Percentiles rank a stretch among this genome's conserved stretches.
phyloP scores from a whole-genome alignment of 2,113 vertebrate species.

The Clarias magur region DNA sequence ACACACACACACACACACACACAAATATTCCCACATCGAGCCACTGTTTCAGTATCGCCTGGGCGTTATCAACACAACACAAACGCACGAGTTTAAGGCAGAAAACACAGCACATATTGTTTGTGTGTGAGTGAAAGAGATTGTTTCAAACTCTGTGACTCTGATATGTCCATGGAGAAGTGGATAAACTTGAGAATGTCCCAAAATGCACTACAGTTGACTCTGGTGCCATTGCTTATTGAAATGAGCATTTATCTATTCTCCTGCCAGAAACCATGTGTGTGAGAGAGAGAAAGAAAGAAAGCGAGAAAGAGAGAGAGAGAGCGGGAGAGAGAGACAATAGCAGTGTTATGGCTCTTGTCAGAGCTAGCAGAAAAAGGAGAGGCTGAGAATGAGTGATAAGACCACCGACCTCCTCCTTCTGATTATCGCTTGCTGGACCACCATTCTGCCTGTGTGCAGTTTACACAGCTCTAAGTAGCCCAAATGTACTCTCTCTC shows the following conservation, averaged over 20 bases:
- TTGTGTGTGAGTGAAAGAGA: background rate
- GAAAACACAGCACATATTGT: slow-evolving; percentile 6
- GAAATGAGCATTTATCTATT: slow-evolving; percentile 98
- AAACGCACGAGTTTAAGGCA: background rate
- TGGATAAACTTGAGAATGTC: slow-evolving; percentile 51
- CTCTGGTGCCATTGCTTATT: slow-evolving; percentile 92
- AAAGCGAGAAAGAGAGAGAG: background rate
- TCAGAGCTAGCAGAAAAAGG: slow-evolving; percentile 91
- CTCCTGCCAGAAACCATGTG: slow-evolving; percentile 85
- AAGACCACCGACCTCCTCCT: slow-evolving; percentile 91
- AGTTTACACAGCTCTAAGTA: slow-evolving; percentile 53
- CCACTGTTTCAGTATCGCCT: background rate
- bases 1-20: slow-evolving; percentile 57
- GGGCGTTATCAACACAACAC: slow-evolving; percentile 9
- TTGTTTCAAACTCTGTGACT: background rate
- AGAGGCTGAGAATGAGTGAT: slow-evolving; percentile 99
- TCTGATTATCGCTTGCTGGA: slow-evolving; percentile 78
- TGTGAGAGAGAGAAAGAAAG: slow-evolving; percentile 22
- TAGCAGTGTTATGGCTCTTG: slow-evolving; percentile 87
- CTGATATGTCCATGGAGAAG: slow-evolving; percentile 39
- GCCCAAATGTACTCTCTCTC: slow-evolving; percentile 32
- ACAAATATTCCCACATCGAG: slow-evolving; percentile 26
- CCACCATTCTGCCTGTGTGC: slow-evolving; percentile 63
- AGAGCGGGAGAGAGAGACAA: slow-evolving; percentile 70
- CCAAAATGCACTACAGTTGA: slow-evolving; percentile 74